Percentiles rank a stretch among this genome's conserved stretches.
Evolutionary conservation across 2,888 invertebrate species (phyloP).

Genomic region (Phorcus lineatus): DNA sequence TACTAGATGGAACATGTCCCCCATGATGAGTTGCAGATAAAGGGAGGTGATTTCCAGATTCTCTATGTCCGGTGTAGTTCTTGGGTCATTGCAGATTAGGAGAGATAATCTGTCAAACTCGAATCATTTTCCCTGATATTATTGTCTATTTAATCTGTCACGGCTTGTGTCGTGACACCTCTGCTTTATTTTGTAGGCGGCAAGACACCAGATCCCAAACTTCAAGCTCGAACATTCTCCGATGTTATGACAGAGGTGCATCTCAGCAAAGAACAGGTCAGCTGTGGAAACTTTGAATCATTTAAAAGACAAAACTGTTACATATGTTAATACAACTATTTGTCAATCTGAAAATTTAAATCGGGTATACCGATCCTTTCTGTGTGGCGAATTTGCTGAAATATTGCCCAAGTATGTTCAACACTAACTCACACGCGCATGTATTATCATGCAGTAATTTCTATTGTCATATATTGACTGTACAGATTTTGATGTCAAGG

Average conservation of each 20-base stretch:
- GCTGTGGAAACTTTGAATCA: not conserved
- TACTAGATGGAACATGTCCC: too few relatives aligned
- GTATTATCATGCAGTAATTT: too few relatives aligned
- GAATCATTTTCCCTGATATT: not conserved
- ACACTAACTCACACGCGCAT: too few relatives aligned
- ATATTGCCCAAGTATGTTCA: too few relatives aligned
- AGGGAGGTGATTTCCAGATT: not conserved
- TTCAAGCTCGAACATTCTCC: slow-evolving; percentile 92
- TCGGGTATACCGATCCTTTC: too few relatives aligned
- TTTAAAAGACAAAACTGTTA: too few relatives aligned
- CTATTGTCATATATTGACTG: too few relatives aligned
- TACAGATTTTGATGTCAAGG: too few relatives aligned
- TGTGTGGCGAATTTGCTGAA: too few relatives aligned
- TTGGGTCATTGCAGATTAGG: slow-evolving; percentile 2
- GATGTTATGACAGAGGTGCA: slow-evolving; percentile 98
- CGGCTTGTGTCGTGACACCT: slow-evolving; percentile 71
- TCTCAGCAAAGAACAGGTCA: slow-evolving; percentile 93
- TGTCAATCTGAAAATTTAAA: too few relatives aligned
- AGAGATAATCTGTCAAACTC: not conserved
- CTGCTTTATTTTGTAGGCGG: slow-evolving; percentile 85
- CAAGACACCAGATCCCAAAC: slow-evolving; percentile 92
- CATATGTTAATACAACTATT: too few relatives aligned
- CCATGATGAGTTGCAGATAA: not conserved
- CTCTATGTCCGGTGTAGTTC: not conserved
- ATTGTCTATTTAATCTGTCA: slow-evolving; percentile 49